phyloP scores from a whole-genome alignment of 2,888 invertebrate species.

The Metallyticus violacea region DNA sequence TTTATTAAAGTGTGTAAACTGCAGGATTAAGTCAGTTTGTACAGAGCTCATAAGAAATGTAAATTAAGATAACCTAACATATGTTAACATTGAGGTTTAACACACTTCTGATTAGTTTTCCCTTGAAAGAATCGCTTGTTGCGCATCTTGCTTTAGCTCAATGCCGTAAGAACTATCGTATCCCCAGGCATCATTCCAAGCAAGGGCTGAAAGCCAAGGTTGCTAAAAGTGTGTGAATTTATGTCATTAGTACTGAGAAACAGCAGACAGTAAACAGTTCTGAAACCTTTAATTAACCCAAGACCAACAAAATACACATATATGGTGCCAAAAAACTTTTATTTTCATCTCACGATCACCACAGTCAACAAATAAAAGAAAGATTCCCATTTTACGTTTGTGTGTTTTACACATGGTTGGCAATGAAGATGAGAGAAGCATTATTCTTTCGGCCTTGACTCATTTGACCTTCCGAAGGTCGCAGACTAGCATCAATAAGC shows the following conservation, averaged over 20 bases:
- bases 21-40: too few species aligned
- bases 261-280: neutral
- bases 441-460: neutral
- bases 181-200: neutral
- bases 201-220: neutral
- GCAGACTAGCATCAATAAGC: too few species aligned
- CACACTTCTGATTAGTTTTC: too few species aligned
- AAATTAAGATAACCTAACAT: too few species aligned
- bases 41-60: too few species aligned
- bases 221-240: neutral
- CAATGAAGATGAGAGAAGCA: neutral
- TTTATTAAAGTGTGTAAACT: too few species aligned
- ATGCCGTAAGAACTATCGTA: too few species aligned
- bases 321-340: neutral
- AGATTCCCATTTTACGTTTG: neutral
- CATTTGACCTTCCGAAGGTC: neutral
- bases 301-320: neutral
- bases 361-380: neutral
- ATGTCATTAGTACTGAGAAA: neutral
- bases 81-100: too few species aligned
- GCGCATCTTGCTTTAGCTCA: too few species aligned
- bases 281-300: neutral
- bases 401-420: neutral
- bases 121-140: too few species aligned
- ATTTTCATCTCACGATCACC: neutral